phyloP scores from a whole-genome alignment of 2,888 invertebrate genomes.

The Napeogenes inachia region DNA sequence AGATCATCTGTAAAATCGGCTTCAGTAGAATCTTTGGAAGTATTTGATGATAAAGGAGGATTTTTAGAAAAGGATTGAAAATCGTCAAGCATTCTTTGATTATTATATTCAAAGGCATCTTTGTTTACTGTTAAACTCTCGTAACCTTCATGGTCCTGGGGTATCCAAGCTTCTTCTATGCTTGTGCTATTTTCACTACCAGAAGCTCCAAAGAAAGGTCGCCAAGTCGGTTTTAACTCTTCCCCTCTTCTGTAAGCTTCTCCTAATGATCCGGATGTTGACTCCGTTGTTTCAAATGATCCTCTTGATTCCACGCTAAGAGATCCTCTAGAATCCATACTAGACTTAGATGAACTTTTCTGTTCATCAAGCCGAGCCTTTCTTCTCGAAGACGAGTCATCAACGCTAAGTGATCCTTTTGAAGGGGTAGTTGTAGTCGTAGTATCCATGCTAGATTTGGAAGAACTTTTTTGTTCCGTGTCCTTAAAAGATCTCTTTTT shows the following conservation, averaged over 20 bases:
- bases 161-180: slow-evolving; percentile 89
- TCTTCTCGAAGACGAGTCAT: slow-evolving; percentile 69
- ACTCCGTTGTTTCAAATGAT: slow-evolving; percentile 84
- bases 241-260: slow-evolving; percentile 82
- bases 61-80: slow-evolving; percentile 72
- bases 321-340: slow-evolving; percentile 80
- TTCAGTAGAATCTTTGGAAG: slow-evolving; percentile 77
- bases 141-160: slow-evolving; percentile 83
- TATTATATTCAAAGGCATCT: slow-evolving; percentile 67
- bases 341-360: slow-evolving; percentile 79
- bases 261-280: slow-evolving; percentile 85
- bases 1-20: slow-evolving; percentile 86
- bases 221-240: slow-evolving; percentile 88
- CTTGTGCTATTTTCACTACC: slow-evolving; percentile 90
- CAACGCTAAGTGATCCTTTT: slow-evolving; percentile 72
- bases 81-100: slow-evolving; percentile 68
- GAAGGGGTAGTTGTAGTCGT: slow-evolving; percentile 71
- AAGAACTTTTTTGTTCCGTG: slow-evolving; percentile 72
- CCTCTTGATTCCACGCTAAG: slow-evolving; percentile 83
- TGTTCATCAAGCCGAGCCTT: slow-evolving; percentile 69
- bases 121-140: slow-evolving; percentile 74
- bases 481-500: slow-evolving; percentile 68
- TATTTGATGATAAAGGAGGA: slow-evolving; percentile 68
- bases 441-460: slow-evolving; percentile 79
- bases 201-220: slow-evolving; percentile 87